Base-by-base conservation (phyloP, 2,797 vertebrate species). In the Epinephelus awoara region DNA sequence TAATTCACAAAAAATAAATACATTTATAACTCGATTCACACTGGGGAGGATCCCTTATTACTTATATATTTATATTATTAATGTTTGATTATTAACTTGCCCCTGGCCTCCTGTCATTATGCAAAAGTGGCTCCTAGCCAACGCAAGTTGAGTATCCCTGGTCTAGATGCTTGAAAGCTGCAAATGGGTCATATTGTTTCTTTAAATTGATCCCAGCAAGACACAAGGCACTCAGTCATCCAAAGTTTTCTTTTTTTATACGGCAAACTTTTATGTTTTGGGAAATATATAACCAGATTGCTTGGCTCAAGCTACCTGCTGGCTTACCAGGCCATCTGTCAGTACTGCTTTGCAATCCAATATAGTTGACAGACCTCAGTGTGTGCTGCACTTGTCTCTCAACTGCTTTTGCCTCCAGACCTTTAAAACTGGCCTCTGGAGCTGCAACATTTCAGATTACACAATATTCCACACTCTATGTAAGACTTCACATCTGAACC, bases 321-420 rank as follows among this genome's bases (percentile, higher is more conserved):
- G 56, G 18, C 27, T 56, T 68, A 74, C 54, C 67, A 68, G 65
- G 69, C 86, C 87, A 86, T 89, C 90, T 88, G 88, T 78, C 84
- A 75, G 47, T 34, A 1, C 68, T 19, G 72, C 65, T 75, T 65
- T 64, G 71, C 59, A 58, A 58, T 84, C 66, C 78, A 88, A 71
- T 67, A 63, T 15, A 77, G 38, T 49, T 2, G 34, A 57, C 63
- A 80, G 76, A 63, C 58, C 68, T 25, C 66, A 29, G 54, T 76
- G 55, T 64, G 40, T 23, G 75, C 61, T 49, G 59, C 29, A 27
- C 27, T 47, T 3, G 7, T 58, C 58, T 69, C 62, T 82, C 44
- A 21, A 50, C 40, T 65, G 49, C 34, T 49, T 77, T 64, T 58
- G 63, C 62, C 68, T 77, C 9, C 18, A 69, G 52, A 73, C 42